Conservation (phyloP, 2,888 invertebrate species). For the Eupithecia dodoneata region DNA sequence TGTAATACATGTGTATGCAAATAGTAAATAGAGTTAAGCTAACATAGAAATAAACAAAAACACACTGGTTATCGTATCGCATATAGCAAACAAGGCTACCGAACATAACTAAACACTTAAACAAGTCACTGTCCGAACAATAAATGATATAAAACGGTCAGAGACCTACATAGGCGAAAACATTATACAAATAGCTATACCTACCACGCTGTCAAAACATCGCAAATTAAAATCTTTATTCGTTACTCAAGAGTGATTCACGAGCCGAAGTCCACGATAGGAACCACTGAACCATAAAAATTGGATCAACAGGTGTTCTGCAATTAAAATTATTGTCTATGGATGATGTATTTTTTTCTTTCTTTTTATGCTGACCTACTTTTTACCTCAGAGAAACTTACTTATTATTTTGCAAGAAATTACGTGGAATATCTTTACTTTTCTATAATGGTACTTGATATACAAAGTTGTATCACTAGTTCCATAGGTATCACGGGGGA, state of each 20-base stretch:
- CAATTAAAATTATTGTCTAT: conserved; percentile 7
- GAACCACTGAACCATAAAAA: conserved; percentile 27
- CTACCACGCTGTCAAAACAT: conserved; percentile 25
- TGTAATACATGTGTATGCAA: background rate
- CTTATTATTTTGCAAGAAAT: background rate
- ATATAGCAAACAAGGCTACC: background rate
- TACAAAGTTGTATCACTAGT: no score
- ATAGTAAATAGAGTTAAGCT: background rate
- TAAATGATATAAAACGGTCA: conserved; percentile 33
- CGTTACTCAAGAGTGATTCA: conserved; percentile 27
- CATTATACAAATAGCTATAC: conserved; percentile 19
- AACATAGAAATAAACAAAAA: background rate
- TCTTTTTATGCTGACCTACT: background rate
- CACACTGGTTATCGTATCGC: background rate
- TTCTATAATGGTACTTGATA: no score
- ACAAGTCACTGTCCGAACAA: conserved; percentile 10
- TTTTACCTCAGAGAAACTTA: background rate
- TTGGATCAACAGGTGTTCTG: conserved; percentile 38
- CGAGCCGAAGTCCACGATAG: conserved; percentile 13
- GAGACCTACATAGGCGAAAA: conserved; percentile 22
- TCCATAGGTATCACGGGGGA: no score
- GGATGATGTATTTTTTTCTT: background rate
- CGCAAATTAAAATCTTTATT: conserved; percentile 20
- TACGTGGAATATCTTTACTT: no score
- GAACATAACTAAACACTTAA: conserved; percentile 1